phyloP scores from a whole-genome alignment of 2,797 vertebrate species.

The Pseudotriccus pelzelni region DNA sequence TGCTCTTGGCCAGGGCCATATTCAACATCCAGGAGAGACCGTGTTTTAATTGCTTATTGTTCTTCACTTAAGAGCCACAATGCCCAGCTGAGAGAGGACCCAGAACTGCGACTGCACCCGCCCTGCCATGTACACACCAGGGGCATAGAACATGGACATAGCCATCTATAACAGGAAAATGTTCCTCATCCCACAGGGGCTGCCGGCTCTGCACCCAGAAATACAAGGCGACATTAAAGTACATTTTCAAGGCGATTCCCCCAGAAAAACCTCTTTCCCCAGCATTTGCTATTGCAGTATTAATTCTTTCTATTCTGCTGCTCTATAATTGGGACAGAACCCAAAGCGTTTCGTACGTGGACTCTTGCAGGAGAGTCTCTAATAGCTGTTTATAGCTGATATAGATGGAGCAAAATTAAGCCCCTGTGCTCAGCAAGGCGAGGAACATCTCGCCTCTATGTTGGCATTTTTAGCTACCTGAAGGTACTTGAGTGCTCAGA shows the following conservation, averaged over 20 bases:
- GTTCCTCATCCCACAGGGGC: background rate
- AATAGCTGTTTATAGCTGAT: background rate
- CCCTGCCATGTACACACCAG: background rate
- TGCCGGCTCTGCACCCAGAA: background rate
- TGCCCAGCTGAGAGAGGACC: background rate
- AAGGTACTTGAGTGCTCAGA: accelerated
- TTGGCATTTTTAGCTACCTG: background rate
- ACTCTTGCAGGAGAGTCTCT: background rate
- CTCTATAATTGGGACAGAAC: background rate
- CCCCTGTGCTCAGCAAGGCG: background rate
- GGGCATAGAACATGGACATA: accelerated
- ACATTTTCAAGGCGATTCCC: background rate
- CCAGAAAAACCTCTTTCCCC: background rate
- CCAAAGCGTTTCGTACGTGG: background rate
- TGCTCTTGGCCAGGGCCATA: background rate
- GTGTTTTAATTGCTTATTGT: background rate
- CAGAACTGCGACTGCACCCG: background rate
- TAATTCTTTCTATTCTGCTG: background rate
- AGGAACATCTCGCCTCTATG: background rate
- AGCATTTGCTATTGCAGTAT: background rate
- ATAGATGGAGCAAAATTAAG: background rate
- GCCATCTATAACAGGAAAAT: background rate
- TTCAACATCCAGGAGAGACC: background rate
- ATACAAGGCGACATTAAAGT: background rate
- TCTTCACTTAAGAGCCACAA: background rate